A percentile compares a stretch with the other conserved stretches of the same genome.
phyloP scores from a whole-genome alignment of 1,140 invertebrate species.

The Polypedilum pembai region DNA sequence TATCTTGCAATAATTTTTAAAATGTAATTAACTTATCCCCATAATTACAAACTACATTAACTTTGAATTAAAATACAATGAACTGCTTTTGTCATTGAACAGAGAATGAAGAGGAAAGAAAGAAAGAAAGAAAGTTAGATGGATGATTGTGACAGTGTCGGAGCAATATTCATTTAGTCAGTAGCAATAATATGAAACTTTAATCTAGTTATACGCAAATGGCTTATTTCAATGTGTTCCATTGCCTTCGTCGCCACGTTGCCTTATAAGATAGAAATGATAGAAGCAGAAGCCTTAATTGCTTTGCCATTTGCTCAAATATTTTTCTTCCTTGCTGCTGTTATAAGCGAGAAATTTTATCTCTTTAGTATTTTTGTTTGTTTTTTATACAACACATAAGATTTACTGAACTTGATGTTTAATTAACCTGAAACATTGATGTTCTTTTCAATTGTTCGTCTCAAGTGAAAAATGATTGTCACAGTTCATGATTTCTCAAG shows the following conservation, averaged over 20 bases:
- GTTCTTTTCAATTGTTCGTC: background rate
- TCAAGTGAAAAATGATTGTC: conserved; percentile 11
- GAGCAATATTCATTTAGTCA: too few relatives aligned
- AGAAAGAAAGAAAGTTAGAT: too few relatives aligned
- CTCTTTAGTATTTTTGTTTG: background rate
- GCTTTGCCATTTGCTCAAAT: conserved; percentile 2
- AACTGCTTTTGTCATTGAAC: too few relatives aligned
- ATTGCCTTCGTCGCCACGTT: background rate
- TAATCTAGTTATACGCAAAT: background rate
- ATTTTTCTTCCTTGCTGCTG: background rate
- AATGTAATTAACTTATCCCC: too few relatives aligned
- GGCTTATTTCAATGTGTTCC: background rate
- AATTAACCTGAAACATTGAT: conserved; percentile 15
- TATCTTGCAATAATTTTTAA: too few relatives aligned
- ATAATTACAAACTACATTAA: too few relatives aligned
- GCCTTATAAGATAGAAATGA: background rate
- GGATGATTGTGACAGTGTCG: too few relatives aligned
- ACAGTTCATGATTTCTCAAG: conserved; percentile 9
- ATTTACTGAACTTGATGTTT: conserved; percentile 5
- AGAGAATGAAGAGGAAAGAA: too few relatives aligned
- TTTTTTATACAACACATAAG: background rate
- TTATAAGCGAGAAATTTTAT: background rate
- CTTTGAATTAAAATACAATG: too few relatives aligned
- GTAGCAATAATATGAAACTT: background rate
- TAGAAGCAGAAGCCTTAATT: background rate